Percentiles rank a stretch among this genome's conserved stretches.
Conservation (phyloP, 2,888 invertebrate genomes). For the Drosophila prostipennis region DNA sequence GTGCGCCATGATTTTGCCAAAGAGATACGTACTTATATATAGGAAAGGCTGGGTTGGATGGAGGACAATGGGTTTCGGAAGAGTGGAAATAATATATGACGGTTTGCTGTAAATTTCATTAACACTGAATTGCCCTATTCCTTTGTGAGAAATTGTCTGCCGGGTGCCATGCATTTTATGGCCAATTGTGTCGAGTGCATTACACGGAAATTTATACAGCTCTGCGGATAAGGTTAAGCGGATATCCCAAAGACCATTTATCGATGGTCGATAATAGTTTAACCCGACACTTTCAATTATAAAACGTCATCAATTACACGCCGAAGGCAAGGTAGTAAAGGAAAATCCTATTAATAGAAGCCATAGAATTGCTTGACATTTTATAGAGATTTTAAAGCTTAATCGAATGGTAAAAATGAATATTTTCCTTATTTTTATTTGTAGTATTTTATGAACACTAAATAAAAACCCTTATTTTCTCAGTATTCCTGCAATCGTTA, state of each 20-base stretch:
- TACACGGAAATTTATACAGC: slow-evolving; percentile 38
- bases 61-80: slow-evolving; percentile 3
- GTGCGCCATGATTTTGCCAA: slow-evolving; percentile 48
- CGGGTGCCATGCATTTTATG: slow-evolving; percentile 34
- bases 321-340: not conserved
- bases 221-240: slow-evolving; percentile 26
- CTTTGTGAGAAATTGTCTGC: slow-evolving; percentile 37
- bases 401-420: too few relatives aligned
- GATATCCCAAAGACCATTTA: slow-evolving; percentile 22
- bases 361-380: not conserved
- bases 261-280: slow-evolving; percentile 14
- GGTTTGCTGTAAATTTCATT: slow-evolving; percentile 52
- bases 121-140: slow-evolving; percentile 43
- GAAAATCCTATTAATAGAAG: not conserved
- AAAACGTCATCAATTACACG: slow-evolving; percentile 2
- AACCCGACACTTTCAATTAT: not conserved
- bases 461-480: too few relatives aligned
- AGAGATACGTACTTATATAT: not conserved
- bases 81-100: slow-evolving; percentile 36
- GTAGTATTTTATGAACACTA: too few relatives aligned
- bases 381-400: not conserved
- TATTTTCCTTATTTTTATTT: too few relatives aligned
- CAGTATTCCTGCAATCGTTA: not conserved
- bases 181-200: slow-evolving; percentile 51
- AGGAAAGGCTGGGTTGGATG: not conserved